Evolutionary conservation across 2,888 invertebrate genomes (phyloP).

Genomic region (Abrostola tripartita): DNA sequence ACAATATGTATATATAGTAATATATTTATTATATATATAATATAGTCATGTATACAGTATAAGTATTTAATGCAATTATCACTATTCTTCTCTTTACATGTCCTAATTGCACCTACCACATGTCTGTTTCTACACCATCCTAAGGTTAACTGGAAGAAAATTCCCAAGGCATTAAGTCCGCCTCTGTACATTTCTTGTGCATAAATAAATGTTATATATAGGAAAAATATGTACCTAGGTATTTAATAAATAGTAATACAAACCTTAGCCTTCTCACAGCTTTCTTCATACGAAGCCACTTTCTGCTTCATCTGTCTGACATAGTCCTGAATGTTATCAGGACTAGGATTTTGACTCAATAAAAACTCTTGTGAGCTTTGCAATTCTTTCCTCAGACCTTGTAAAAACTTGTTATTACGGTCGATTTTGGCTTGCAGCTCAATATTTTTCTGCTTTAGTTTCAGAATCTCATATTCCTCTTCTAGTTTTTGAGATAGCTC

Average conservation of each 20-base stretch:
- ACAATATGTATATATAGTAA: no score
- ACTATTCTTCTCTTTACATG: no score
- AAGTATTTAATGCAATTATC: no score
- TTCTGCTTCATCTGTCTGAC: slow-evolving; percentile 79
- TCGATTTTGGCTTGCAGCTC: slow-evolving; percentile 76
- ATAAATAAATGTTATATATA: no score
- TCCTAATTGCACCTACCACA: no score
- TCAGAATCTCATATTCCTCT: slow-evolving; percentile 77
- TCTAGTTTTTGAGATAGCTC: slow-evolving; percentile 67
- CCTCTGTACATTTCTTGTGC: no score
- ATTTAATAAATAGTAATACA: slow-evolving; percentile 9
- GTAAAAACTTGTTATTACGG: slow-evolving; percentile 74
- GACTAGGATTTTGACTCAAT: slow-evolving; percentile 68
- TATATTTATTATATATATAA: no score
- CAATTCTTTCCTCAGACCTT: slow-evolving; percentile 71
- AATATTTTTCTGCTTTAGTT: slow-evolving; percentile 75
- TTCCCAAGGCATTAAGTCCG: no score
- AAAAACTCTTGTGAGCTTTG: slow-evolving; percentile 69
- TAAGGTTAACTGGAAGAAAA: no score
- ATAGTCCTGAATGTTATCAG: slow-evolving; percentile 75
- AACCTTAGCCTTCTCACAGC: slow-evolving; percentile 78
- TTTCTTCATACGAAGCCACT: slow-evolving; percentile 78
- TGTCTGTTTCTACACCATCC: no score
- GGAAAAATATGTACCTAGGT: background rate
- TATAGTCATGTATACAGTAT: no score